Evolutionary conservation across 2,797 vertebrate species (phyloP).

Genomic region (Avahi laniger): DNA sequence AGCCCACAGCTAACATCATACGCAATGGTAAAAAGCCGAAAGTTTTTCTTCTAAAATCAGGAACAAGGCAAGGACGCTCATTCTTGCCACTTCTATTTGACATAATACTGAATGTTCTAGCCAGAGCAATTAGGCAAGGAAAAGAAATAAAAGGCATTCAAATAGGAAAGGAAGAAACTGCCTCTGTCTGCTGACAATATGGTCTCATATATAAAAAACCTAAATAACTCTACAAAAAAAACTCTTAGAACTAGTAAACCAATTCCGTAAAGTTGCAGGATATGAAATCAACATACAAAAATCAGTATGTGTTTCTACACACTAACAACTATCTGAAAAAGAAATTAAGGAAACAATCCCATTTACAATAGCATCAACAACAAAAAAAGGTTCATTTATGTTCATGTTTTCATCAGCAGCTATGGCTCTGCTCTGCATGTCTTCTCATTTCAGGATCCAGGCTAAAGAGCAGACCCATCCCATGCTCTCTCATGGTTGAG

Average conservation of each 20-base stretch:
- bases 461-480: neutral
- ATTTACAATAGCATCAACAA: neutral
- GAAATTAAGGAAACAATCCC: neutral
- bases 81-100: neutral
- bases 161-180: neutral
- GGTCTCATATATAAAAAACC: neutral
- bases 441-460: neutral
- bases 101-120: neutral
- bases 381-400: neutral
- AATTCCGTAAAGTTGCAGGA: neutral
- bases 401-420: fast-evolving
- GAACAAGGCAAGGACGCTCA: neutral
- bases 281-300: neutral
- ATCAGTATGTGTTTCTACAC: neutral
- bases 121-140: neutral
- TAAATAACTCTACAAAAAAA: neutral
- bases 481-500: neutral
- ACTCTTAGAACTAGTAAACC: neutral
- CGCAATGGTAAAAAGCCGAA: neutral
- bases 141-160: neutral
- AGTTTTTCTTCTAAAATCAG: neutral
- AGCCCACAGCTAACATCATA: neutral
- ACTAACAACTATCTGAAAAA: neutral
- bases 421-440: fast-evolving
- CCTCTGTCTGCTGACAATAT: neutral